Base-by-base conservation (phyloP, 1,140 invertebrate genomes). In the Drosophila orosa region DNA sequence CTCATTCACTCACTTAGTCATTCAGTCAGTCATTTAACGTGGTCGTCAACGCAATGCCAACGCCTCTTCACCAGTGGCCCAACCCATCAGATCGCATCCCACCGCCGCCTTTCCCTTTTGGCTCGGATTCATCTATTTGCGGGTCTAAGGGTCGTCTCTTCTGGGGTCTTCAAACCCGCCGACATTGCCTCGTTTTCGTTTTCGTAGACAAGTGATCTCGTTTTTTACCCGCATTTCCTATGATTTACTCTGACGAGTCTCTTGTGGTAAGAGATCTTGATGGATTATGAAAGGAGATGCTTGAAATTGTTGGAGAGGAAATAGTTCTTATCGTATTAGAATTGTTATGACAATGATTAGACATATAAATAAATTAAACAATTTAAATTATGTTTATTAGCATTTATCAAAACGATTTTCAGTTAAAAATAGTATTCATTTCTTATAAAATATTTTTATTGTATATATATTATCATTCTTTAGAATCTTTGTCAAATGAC, bases 1-100 rank as follows among this genome's bases (percentile, higher is more conserved):
- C 31, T 72, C 68, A 60, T 22, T 71, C 54, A 59, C 24, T 73
- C 69, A 72, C 44, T 73, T 39, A 71, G 44, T 59, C 66, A 68
- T 47, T 58, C 42, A 58, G 48, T 58, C 63, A 58, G 54, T 73
- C 45, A 35, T 35, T 22, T 60, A 61, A 72, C 67, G 67, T 73
- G 69, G 67, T 60, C 67, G 69, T 73, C 69, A 52, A 48, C 67
- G 69, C 67, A 71, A 56, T 69, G 67, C 67, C 67, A 71, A 71
- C 67, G 67, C 65, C 50, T 71, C 67, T 71, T 69, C 67, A 29
- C 12, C 52, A 25, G 31, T 22, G 62, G 66, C 62, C 66, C 63
- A 48, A 40, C 58, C 45, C 60, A 62, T 52, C 29, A 10, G 29
- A 33, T 33, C 7, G 48, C 48, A 55, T 55, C 52, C n/a, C 29